Base-by-base conservation (phyloP, 2,888 invertebrate genomes). In the Ametastegia equiseti region DNA sequence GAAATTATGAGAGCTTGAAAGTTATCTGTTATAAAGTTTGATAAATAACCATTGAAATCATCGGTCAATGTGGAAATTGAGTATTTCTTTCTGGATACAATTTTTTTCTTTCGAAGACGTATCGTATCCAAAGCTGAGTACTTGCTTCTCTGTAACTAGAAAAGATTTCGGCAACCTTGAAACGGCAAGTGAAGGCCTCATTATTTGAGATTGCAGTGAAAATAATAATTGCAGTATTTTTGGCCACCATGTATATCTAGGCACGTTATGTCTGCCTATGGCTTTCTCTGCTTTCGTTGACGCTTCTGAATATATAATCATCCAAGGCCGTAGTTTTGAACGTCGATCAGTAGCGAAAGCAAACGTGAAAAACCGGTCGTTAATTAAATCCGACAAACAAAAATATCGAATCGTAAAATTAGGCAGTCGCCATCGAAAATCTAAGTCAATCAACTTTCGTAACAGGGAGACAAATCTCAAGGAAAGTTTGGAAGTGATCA, bases 401-500 rank as follows among this genome's bases (percentile, higher is more conserved):
- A 27, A n/a, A 45, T 67, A 19, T 0, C 6, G 15, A 47, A 47
- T 36, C 30, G 36, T 30, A 1, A 71, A 54, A 33, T 36, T 50
- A 75, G 19, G 19, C 33, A 36, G 15, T 47, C 7, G 30, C 30
- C 30, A 60, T 71, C 27, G 13, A 45, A 71, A 47, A 71, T 6
- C 30, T 6, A 23, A 47, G 15, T 23, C 45, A 54, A 75, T 36
- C 54, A 75, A 75, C 75, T 75, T 75, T 75, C 75, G 54, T 36
- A 19, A 23, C 50, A 75, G 33, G 54, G 11, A 36, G 54, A 75
- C 54, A 54, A 54, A n/a, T 3, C 54, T 4, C 27, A 13, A 75
- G 19, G 71, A 47, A 71, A 71, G 71, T 71, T 71, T 71, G 13
- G 13, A 45, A 39, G 23, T 19, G 11, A 39, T 39, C 19, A 6